These are phyloP conservation scores for Dufourea novaeangliae DNA, from an alignment of 1,140 invertebrate genomes.

Conservation along the genomic window DNA sequence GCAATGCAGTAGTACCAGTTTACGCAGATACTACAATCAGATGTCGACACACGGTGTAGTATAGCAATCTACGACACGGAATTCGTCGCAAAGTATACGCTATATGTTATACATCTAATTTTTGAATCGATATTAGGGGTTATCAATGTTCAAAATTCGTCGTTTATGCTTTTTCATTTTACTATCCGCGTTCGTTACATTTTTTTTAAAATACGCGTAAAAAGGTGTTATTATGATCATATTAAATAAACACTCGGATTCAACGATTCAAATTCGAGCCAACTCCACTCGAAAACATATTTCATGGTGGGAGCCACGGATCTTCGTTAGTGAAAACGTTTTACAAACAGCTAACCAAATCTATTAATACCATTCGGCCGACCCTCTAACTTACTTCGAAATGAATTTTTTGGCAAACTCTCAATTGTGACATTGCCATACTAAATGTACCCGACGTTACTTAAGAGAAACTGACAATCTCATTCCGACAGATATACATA, in stretches of 20 bases:
- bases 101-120: no score
- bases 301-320: background rate
- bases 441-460: slow-evolving; percentile 29
- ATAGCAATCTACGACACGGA: background rate
- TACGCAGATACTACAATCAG: background rate
- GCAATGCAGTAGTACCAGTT: background rate
- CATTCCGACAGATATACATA: background rate
- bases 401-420: slow-evolving; percentile 72
- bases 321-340: slow-evolving; percentile 61
- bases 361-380: slow-evolving; percentile 69
- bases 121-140: no score
- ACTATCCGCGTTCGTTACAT: no score
- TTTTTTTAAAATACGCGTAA: no score
- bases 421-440: slow-evolving; percentile 74
- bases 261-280: background rate
- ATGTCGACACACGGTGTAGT: background rate
- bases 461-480: slow-evolving; percentile 33
- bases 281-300: background rate
- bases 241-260: background rate
- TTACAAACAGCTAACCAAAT: slow-evolving; percentile 42
- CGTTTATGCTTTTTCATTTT: no score
- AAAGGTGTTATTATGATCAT: no score
- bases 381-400: slow-evolving; percentile 72
- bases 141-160: no score
- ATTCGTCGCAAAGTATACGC: background rate